These are phyloP conservation scores for Mesorhabditis sp. DNA, from an alignment of 2,888 invertebrate species.

Conservation along the genomic window DNA sequence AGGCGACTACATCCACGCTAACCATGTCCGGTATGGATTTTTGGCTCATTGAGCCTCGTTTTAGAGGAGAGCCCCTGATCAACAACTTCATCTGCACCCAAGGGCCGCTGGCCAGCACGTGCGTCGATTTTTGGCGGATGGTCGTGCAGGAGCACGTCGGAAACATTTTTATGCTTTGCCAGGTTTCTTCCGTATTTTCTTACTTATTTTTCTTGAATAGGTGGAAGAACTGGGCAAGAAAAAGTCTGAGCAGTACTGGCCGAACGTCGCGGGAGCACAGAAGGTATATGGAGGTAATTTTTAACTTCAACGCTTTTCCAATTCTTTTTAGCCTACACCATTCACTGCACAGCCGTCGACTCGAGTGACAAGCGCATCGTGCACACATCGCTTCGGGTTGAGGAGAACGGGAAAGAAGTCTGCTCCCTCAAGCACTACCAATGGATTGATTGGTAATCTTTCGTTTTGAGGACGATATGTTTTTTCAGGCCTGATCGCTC, in stretches of 20 bases:
- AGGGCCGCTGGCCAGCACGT: constrained; percentile 10
- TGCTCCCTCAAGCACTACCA: constrained; percentile 14
- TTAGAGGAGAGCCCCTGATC: constrained; percentile 8
- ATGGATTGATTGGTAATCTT: constrained; percentile 14
- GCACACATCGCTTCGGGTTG: neutral
- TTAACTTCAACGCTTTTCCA: neutral
- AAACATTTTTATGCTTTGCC: constrained; percentile 15
- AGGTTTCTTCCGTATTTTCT: constrained; percentile 3
- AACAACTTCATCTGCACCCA: constrained; percentile 14
- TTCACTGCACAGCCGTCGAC: neutral
- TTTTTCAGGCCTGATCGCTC: constrained; percentile 21
- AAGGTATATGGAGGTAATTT: constrained; percentile 13
- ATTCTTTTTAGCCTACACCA: no score
- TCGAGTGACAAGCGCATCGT: neutral
- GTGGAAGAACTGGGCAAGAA: constrained; percentile 13
- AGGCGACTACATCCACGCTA: constrained; percentile 15
- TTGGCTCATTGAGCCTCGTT: neutral
- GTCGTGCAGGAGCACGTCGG: constrained; percentile 8
- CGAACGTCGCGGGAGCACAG: constrained; percentile 9
- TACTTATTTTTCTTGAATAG: neutral
- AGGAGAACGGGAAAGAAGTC: neutral
- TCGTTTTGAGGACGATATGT: neutral
- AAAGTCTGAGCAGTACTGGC: constrained; percentile 17
- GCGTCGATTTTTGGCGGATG: constrained; percentile 15
- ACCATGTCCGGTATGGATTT: constrained; percentile 7